Evolutionary conservation across 2,888 invertebrate genomes (phyloP).

Genomic region (Pycnomerus fuliginosus): DNA sequence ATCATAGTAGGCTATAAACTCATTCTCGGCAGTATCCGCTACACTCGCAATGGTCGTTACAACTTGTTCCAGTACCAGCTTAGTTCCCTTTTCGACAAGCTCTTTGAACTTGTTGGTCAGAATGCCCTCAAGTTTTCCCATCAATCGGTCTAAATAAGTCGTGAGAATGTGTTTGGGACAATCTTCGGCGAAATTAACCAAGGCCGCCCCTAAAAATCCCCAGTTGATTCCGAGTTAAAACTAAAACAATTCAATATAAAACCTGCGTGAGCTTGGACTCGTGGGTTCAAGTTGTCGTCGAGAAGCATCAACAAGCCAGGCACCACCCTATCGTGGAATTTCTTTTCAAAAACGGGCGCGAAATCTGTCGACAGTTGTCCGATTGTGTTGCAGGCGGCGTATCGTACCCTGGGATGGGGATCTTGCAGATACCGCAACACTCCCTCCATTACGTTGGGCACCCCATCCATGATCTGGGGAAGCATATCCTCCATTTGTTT

Average conservation of each 20-base stretch:
- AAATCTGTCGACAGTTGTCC: conserved; percentile 99
- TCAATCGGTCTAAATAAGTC: conserved; percentile 87
- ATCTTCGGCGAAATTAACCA: conserved; percentile 99
- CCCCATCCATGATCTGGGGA: conserved; percentile 88
- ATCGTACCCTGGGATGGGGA: conserved; percentile 88
- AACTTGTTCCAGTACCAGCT: conserved; percentile 95
- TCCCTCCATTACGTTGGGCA: conserved; percentile 55
- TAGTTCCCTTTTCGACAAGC: conserved; percentile 90
- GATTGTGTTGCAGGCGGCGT: conserved; percentile 97
- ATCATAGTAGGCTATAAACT: conserved; percentile 93
- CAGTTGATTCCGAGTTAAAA: conserved; percentile 28
- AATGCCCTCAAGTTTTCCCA: conserved; percentile 86
- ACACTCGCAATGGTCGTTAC: conserved; percentile 99
- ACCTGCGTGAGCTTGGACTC: conserved; percentile 85
- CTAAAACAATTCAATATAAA: background rate
- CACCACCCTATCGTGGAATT: conserved; percentile 94
- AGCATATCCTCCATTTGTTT: conserved; percentile 96
- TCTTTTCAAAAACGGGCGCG: conserved; percentile 94
- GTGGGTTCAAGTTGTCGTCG: conserved; percentile 87
- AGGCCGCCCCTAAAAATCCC: conserved; percentile 75
- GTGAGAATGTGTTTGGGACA: conserved; percentile 93
- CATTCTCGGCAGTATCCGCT: conserved; percentile 96
- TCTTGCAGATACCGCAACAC: conserved; percentile 49
- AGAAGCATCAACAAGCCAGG: conserved; percentile 86
- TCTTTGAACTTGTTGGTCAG: conserved; percentile 92